Base-by-base conservation (phyloP, 2,888 invertebrate species). In the Rhaphigaster nebulosa region DNA sequence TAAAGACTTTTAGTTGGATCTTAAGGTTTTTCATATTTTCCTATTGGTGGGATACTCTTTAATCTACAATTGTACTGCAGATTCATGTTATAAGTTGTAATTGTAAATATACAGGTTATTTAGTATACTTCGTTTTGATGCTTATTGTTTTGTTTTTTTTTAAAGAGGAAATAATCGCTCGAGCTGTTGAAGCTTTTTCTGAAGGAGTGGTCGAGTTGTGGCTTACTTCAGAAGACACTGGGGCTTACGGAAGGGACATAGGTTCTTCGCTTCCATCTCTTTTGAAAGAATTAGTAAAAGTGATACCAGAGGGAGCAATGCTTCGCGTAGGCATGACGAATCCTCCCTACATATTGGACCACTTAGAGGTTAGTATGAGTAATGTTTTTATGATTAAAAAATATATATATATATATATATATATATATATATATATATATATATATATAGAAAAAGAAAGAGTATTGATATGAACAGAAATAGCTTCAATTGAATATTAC, bases 171-270 rank as follows among this genome's bases (percentile, higher is more conserved):
- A 98, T 99, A 87, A 96, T 99, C 0, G 96, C 96, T 91, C 95
- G 99, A 92, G 99, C 98, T 0, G 94, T 95, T 56, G 98, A 98
- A 94, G 97, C 98, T 0, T 99, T 98, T 93, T 94, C 95, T 91
- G 99, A 99, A 94, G 99, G 99, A 0, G 99, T 99, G 8, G 96
- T 97, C 90, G 99, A 99, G 94, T 96, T 99, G 26, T 99, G 99
- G 99, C 94, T 99, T 38, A 99, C 99, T 0, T 98, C 98, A 4
- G 99, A 99, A 94, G 99, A 99, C 93, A 98, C 99, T 0, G 99
- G 99, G 93, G 98, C 99, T 0, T 99, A 99, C 94, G 99, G 99
- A 0, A 96, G 97, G 91, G 91, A 92, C 56, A 91, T 91, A 26
- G 90, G 91, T 10, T 96, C 96, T 0, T 97, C 96, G 0, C 94